A percentile compares a stretch with the other conserved stretches of the same genome.
These are phyloP conservation scores for Ips nitidus DNA, from an alignment of 1,140 invertebrate genomes.

Conservation along the genomic window DNA sequence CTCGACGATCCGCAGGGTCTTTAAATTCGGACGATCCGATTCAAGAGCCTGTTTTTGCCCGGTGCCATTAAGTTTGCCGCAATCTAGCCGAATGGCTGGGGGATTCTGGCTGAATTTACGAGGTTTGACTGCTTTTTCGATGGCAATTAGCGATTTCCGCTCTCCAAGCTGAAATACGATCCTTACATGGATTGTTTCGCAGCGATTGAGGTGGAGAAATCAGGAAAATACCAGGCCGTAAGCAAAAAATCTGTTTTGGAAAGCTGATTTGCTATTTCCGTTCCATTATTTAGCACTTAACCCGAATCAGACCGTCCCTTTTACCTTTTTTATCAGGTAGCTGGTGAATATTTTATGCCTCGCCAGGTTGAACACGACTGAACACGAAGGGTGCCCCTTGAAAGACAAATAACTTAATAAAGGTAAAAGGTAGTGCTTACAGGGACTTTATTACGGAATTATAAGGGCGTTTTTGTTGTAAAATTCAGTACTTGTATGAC, in stretches of 20 bases:
- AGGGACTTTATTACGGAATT: conserved; percentile 10
- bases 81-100: too few relatives aligned
- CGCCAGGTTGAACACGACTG: conserved; percentile 4
- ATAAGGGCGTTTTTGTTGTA: conserved; percentile 6
- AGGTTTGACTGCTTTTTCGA: too few relatives aligned
- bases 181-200: too few relatives aligned
- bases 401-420: conserved; percentile 32
- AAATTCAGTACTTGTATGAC: not conserved
- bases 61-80: too few relatives aligned
- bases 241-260: not conserved
- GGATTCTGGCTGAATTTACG: too few relatives aligned
- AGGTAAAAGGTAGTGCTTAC: conserved; percentile 25
- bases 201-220: too few relatives aligned
- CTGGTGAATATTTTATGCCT: conserved; percentile 27
- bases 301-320: conserved; percentile 20
- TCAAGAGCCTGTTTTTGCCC: too few relatives aligned
- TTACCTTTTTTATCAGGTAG: conserved; percentile 14
- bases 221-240: too few relatives aligned
- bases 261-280: not conserved
- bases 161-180: too few relatives aligned
- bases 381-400: conserved; percentile 10
- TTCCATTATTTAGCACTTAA: conserved; percentile 29
- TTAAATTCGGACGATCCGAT: too few relatives aligned
- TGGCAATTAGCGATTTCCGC: too few relatives aligned
- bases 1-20: too few relatives aligned